A percentile compares a stretch with the other conserved stretches of the same genome.
phyloP scores from a whole-genome alignment of 2,797 vertebrate species.

The Poeciliopsis paucimaculata region DNA sequence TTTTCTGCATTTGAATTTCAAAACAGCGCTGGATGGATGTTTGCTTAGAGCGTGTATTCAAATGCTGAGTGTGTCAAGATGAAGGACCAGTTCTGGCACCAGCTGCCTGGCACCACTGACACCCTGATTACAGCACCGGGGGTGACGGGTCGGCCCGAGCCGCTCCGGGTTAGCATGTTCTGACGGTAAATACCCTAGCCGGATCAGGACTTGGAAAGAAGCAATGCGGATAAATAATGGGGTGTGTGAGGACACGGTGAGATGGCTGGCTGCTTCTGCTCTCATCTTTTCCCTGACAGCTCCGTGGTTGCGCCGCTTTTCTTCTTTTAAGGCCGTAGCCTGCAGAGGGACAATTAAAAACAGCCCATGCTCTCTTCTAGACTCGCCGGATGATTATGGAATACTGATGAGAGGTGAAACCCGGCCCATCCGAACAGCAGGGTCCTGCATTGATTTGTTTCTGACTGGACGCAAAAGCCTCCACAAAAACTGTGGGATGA shows the following conservation, averaged over 20 bases:
- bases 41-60: constrained; percentile 59
- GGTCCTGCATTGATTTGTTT: constrained; percentile 60
- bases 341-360: constrained; percentile 74
- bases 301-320: constrained; percentile 54
- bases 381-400: constrained; percentile 57
- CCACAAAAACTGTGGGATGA: constrained; percentile 26
- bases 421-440: constrained; percentile 41
- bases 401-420: constrained; percentile 73
- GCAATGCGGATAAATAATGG: constrained; percentile 63
- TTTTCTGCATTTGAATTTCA: constrained; percentile 63
- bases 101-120: constrained; percentile 54
- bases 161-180: constrained; percentile 53
- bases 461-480: constrained; percentile 38
- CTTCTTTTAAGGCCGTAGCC: constrained; percentile 52
- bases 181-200: constrained; percentile 52
- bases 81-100: constrained; percentile 63
- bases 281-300: constrained; percentile 55
- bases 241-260: constrained; percentile 41
- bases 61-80: constrained; percentile 58
- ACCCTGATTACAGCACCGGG: constrained; percentile 55
- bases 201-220: constrained; percentile 56
- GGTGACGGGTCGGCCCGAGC: constrained; percentile 59
- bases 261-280: constrained; percentile 63
- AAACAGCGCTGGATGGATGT: constrained; percentile 43
- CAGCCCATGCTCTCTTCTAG: constrained; percentile 40